Conservation (phyloP, 2,113 vertebrate species). For the Centropus unirufus region DNA sequence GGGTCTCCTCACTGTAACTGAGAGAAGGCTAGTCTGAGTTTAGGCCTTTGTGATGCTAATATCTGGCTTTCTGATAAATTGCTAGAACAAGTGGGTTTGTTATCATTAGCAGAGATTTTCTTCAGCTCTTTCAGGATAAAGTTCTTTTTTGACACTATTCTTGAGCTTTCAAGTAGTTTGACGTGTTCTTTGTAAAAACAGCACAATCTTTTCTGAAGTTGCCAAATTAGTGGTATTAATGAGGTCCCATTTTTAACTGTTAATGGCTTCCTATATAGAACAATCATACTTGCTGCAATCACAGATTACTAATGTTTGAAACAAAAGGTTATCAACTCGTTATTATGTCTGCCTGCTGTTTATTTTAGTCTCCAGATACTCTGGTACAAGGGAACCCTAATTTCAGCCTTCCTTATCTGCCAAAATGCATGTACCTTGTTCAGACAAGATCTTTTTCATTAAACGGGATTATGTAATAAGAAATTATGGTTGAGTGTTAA, state of each 20-base stretch:
- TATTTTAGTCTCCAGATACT: background rate
- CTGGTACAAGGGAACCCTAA: background rate
- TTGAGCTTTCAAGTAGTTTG: constrained; percentile 36
- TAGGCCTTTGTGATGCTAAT: constrained; percentile 1
- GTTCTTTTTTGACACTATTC: background rate
- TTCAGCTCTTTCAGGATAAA: constrained; percentile 12
- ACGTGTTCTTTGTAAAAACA: constrained; percentile 14
- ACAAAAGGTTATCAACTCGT: background rate
- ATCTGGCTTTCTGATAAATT: constrained; percentile 34
- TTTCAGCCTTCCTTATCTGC: background rate
- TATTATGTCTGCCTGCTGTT: background rate
- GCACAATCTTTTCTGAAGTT: constrained; percentile 5
- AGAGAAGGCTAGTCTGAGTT: background rate
- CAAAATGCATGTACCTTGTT: background rate
- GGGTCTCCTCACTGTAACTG: background rate
- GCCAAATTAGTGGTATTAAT: constrained; percentile 30
- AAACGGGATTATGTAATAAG: background rate
- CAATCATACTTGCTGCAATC: background rate
- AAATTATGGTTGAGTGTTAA: background rate
- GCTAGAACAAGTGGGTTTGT: background rate
- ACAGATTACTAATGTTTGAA: background rate
- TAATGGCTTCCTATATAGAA: background rate
- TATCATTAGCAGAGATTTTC: constrained; percentile 12
- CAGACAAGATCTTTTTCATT: background rate
- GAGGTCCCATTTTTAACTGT: constrained; percentile 10